These are phyloP conservation scores for Romanogobio albipinnatus DNA, from an alignment of 2,113 vertebrate species.

Conservation along the genomic window DNA sequence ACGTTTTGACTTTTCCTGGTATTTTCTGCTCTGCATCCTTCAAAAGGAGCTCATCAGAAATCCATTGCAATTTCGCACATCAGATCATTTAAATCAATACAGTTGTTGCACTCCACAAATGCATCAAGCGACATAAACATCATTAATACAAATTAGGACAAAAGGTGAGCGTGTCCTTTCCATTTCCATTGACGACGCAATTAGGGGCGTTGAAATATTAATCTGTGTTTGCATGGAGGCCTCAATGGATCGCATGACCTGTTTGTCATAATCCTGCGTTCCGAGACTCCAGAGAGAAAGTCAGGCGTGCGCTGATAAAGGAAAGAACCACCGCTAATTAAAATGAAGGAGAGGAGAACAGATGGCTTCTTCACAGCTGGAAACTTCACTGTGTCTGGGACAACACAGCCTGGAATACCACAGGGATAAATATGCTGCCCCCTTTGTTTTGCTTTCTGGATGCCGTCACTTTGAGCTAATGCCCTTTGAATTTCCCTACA, in stretches of 20 bases:
- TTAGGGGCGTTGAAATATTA: conserved; percentile 53
- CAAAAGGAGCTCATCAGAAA: background rate
- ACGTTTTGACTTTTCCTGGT: background rate
- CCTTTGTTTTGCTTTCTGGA: conserved; percentile 57
- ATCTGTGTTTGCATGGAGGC: conserved; percentile 51
- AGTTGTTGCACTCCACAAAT: conserved; percentile 5
- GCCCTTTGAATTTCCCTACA: conserved; percentile 35
- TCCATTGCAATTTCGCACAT: background rate
- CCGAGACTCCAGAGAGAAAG: conserved; percentile 56
- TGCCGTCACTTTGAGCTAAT: conserved; percentile 43
- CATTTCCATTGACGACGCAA: conserved; percentile 52
- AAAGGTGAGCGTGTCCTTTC: conserved; percentile 38
- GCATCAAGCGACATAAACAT: conserved; percentile 26
- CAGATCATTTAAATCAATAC: conserved; percentile 13
- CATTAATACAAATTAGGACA: conserved; percentile 44
- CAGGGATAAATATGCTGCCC: conserved; percentile 75
- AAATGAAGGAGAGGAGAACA: conserved; percentile 75
- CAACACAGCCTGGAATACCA: conserved; percentile 48
- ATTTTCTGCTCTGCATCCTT: background rate
- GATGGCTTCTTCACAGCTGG: conserved; percentile 76
- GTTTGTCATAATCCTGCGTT: conserved; percentile 54
- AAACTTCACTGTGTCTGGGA: conserved; percentile 66
- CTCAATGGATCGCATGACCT: conserved; percentile 40
- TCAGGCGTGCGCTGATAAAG: conserved; percentile 4
- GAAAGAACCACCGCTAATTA: conserved; percentile 65